Conservation (phyloP, 2,113 vertebrate genomes). For the Pterocles burchelli region DNA sequence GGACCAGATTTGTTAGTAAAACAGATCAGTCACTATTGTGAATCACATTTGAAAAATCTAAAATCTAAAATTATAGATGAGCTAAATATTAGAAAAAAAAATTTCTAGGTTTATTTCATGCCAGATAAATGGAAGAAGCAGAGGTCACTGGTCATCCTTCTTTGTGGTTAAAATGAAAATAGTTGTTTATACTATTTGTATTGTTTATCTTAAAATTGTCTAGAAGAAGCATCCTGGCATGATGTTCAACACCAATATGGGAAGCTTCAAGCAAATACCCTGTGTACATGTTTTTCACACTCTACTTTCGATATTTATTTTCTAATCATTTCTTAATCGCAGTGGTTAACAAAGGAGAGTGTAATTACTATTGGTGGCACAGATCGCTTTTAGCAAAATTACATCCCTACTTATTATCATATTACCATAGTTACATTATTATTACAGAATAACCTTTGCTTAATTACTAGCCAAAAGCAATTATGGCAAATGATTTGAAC, state of each 20-base stretch:
- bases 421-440: not conserved
- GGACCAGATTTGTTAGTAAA: not conserved
- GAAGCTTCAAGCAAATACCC: not conserved
- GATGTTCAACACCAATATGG: not conserved
- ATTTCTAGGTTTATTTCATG: not conserved
- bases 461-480: not conserved
- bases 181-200: not conserved
- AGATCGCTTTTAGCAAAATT: not conserved
- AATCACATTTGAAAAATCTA: not conserved
- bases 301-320: not conserved
- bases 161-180: not conserved
- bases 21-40: not conserved
- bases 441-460: constrained; percentile 21
- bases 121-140: not conserved
- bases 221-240: not conserved
- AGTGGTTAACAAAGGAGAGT: not conserved
- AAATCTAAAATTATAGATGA: not conserved
- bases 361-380: not conserved
- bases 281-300: not conserved
- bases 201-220: not conserved
- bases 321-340: not conserved
- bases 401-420: not conserved
- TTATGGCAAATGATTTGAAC: not conserved
- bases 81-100: not conserved
- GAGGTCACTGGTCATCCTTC: not conserved